Conservation (phyloP, 2,113 vertebrate species). For the Pachyramphus minor region DNA sequence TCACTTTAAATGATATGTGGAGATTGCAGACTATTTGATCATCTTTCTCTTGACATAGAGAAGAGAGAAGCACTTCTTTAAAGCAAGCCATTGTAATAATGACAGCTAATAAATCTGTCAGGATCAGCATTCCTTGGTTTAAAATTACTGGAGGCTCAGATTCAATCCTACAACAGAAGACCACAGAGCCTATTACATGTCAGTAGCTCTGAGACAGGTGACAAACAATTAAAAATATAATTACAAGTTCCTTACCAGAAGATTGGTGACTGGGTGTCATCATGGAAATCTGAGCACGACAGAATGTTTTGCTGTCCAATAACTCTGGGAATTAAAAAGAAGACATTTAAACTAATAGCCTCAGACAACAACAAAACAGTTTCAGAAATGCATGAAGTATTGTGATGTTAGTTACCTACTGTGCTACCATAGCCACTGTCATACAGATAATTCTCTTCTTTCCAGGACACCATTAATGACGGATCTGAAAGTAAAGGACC, state of each 20-base stretch:
- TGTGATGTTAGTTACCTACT: slow-evolving; percentile 78
- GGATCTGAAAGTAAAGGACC: slow-evolving; percentile 63
- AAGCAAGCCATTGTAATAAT: not conserved
- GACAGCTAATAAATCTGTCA: not conserved
- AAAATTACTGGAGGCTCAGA: not conserved
- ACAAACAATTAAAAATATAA: not conserved
- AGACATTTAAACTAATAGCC: not conserved
- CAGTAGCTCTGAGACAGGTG: not conserved
- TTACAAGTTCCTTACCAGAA: slow-evolving; percentile 68
- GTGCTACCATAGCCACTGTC: slow-evolving; percentile 79
- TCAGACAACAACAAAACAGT: not conserved
- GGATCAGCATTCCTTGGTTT: not conserved
- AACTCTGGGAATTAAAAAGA: slow-evolving; percentile 66
- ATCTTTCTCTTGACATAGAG: not conserved
- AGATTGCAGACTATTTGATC: not conserved
- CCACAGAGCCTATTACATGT: not conserved
- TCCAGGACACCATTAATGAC: slow-evolving; percentile 74
- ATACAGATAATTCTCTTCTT: slow-evolving; percentile 79
- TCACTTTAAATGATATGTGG: not conserved
- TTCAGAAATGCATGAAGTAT: not conserved
- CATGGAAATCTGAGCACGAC: slow-evolving; percentile 76
- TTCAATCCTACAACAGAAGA: not conserved
- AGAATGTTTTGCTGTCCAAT: slow-evolving; percentile 76
- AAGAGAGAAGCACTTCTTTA: not conserved
- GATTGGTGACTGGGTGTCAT: slow-evolving; percentile 66